phyloP scores from a whole-genome alignment of 2,113 vertebrate species.

The Brachypteracias leptosomus region DNA sequence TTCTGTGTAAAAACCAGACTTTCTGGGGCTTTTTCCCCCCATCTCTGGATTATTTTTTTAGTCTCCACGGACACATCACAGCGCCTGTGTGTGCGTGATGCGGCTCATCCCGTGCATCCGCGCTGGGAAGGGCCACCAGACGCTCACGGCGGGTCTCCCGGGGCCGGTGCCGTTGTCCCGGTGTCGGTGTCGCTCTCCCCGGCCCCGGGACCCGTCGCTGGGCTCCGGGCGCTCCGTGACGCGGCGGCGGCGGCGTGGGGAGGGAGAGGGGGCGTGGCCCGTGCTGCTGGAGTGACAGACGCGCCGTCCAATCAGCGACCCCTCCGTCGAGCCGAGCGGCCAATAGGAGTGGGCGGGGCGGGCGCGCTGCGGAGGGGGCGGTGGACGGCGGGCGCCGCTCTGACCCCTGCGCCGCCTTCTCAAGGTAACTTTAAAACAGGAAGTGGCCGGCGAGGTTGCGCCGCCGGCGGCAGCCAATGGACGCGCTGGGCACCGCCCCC shows the following conservation, averaged over 20 bases:
- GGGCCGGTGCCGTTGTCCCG: neutral
- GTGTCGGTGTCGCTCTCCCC: too few species aligned
- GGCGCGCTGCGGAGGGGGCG: neutral
- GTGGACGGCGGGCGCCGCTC: conserved; percentile 51
- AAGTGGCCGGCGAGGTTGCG: conserved; percentile 83
- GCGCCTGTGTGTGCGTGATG: rapidly evolving
- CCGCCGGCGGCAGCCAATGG: conserved; percentile 64
- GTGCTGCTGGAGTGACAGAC: neutral
- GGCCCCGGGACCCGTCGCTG: neutral
- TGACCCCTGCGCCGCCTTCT: conserved; percentile 98
- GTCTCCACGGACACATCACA: too few species aligned
- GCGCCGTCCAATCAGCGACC: conserved; percentile 31
- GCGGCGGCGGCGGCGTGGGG: neutral
- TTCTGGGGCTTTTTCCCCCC: neutral
- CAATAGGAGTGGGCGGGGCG: conserved; percentile 46
- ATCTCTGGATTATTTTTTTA: neutral
- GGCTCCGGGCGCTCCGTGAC: neutral
- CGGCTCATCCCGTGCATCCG: neutral
- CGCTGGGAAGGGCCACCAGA: neutral
- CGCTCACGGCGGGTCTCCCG: neutral
- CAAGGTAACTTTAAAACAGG: conserved; percentile 99
- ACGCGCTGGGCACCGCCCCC: neutral
- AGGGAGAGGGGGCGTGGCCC: neutral
- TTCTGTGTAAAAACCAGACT: neutral
- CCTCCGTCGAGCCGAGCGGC: neutral